Base-by-base conservation (phyloP, 2,888 invertebrate genomes). In the Athalia cordata region DNA sequence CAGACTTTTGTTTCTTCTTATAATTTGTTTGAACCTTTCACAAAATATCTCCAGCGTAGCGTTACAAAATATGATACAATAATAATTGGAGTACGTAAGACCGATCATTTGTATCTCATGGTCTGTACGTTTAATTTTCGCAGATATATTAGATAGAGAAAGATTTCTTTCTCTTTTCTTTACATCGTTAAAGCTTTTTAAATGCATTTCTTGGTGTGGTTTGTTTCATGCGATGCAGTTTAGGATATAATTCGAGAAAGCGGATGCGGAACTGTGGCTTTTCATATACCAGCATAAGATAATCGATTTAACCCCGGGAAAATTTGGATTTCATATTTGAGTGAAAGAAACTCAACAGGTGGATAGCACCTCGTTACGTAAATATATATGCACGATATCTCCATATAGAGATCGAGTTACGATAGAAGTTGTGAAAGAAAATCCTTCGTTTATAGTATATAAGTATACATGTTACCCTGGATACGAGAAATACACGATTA, bases 361-460 rank as follows among this genome's bases (percentile, higher is more conserved):
- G 29, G 29, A 29, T 29, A 29, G 29, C 29, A 29, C 29, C 29
- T 13, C 8, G 13, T 72, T 72, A 59, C 72, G 72, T 72, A 59
- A 72, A 72, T 59, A 59, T 47, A 47, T 52, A 68, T 9, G 29
- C 29, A 68, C 68, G 68, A 68, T 68, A 68, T 68, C 50, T 68
- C 52, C 68, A 68, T 55, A 45, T 15, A 47, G 45, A 72, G 72
- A 72, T 72, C 72, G 43, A 72, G 59, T 72, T 72, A 59, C 72
- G 59, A 45, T 59, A 47, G 29, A 29, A 57, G 72, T 72, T 72
- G 72, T 45, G 72, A 72, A 59, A 72, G 72, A 72, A 72, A 72
- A 72, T 72, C 59, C 15, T 59, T 72, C 57, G 13, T 45, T 57
- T 59, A 59, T 59, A 47, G 4, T 55, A 68, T 47, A 47, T 9